Evolutionary conservation across 2,888 invertebrate genomes (phyloP).

Genomic region (Lymantria monacha): DNA sequence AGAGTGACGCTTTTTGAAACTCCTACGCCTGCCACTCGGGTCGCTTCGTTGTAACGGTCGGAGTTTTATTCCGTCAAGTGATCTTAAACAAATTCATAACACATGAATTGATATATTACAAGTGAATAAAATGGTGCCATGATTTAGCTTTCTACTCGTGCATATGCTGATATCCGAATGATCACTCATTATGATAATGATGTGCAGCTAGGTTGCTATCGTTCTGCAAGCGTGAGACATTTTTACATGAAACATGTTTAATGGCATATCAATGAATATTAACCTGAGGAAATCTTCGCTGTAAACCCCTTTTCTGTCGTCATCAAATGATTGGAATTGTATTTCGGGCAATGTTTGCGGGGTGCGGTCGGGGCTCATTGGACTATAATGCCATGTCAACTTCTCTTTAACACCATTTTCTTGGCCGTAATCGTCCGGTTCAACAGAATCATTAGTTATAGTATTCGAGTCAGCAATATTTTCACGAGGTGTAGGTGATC

Average conservation of each 20-base stretch:
- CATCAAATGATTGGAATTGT: constrained; percentile 81
- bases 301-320: constrained; percentile 62
- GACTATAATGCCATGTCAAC: constrained; percentile 73
- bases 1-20: constrained; percentile 83
- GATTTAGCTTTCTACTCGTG: constrained; percentile 50
- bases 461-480: constrained; percentile 62
- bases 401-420: constrained; percentile 55
- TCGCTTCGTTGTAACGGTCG: constrained; percentile 83
- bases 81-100: constrained; percentile 76
- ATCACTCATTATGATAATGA: constrained; percentile 30
- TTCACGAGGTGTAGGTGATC: constrained; percentile 70
- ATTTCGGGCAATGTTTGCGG: constrained; percentile 63
- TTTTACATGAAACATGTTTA: constrained; percentile 45
- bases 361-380: constrained; percentile 62
- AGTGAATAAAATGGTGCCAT: constrained; percentile 50
- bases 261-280: constrained; percentile 57
- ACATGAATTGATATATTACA: constrained; percentile 74
- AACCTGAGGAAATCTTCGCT: constrained; percentile 80
- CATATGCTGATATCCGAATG: constrained; percentile 42
- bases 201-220: constrained; percentile 55
- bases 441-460: constrained; percentile 53
- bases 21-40: constrained; percentile 83
- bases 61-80: constrained; percentile 85
- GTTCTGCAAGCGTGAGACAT: constrained; percentile 51
- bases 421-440: constrained; percentile 35